Evolutionary conservation across 2,888 invertebrate species (phyloP).

Genomic region (Ctena decussata): DNA sequence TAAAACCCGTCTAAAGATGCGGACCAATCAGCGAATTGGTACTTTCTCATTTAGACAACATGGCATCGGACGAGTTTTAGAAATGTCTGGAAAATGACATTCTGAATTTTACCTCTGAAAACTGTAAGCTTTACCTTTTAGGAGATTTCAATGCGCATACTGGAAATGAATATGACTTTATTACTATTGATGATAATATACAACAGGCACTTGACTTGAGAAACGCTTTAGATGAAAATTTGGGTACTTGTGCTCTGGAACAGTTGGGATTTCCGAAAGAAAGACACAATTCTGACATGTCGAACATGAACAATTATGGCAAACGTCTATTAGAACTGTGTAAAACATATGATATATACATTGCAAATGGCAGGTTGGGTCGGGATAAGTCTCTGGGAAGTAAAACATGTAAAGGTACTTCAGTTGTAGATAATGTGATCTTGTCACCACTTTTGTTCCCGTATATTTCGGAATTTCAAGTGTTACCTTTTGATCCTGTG

Average conservation of each 20-base stretch:
- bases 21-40: too few species aligned
- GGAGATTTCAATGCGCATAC: conserved; percentile 1
- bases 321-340: neutral
- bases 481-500: neutral
- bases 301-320: neutral
- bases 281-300: neutral
- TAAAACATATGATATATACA: neutral
- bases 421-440: neutral
- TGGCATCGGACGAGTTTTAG: too few species aligned
- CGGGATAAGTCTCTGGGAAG: neutral
- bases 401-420: neutral
- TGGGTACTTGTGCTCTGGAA: neutral
- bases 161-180: neutral
- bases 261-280: neutral
- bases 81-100: too few species aligned
- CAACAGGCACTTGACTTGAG: neutral
- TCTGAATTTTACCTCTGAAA: neutral
- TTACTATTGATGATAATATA: neutral
- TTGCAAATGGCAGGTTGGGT: neutral
- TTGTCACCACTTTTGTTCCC: neutral
- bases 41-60: too few species aligned
- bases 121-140: neutral
- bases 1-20: too few species aligned
- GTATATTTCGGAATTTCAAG: neutral
- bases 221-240: neutral